Base-by-base conservation (phyloP, 2,113 vertebrate genomes). In the Patagioenas fasciata region DNA sequence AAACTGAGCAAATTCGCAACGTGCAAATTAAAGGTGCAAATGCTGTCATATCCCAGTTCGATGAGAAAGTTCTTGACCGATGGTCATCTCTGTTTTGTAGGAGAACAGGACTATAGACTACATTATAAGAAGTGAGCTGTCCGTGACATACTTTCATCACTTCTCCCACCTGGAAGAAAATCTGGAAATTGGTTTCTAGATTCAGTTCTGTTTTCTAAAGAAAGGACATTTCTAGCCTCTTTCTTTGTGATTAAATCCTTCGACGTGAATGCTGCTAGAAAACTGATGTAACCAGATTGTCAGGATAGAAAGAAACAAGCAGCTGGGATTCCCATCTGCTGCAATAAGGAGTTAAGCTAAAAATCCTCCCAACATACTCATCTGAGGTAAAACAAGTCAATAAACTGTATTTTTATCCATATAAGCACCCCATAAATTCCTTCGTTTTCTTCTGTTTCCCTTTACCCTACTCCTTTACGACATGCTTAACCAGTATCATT, bases 261-360 rank as follows among this genome's bases (percentile, higher is more conserved):
- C 51, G 0, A 90, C 2, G 0, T 67, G 69, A 92, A 96, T 95
- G 96, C 93, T 94, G 95, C 90, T 96, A 91, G 62, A 90, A 96
- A 96, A 96, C 93, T 93, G 94, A 96, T 96, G 84, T 83, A 97
- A 94, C 93, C 94, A 96, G 89, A 96, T 96, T 97, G 95, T 96
- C 85, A 80, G 81, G 71, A 96, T 77, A 34, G 94, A 94, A 91
- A 85, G 94, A 95, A 96, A 89, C 79, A 91, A 95, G 95, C 96
- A 97, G 93, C 96, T 97, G 96, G 95, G 94, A 91, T 96, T 67
- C 47, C 94, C 96, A 96, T 97, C 96, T 97, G 96, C 91, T 95
- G 85, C 84, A 93, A 44, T 91, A 96, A 95, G 91, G 75, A 88
- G 85, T 79, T 91, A 91, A 96, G 73, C 85, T 95, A 91, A 93